phyloP scores from a whole-genome alignment of 1,140 invertebrate species.

The Himalopsyche phryganea region DNA sequence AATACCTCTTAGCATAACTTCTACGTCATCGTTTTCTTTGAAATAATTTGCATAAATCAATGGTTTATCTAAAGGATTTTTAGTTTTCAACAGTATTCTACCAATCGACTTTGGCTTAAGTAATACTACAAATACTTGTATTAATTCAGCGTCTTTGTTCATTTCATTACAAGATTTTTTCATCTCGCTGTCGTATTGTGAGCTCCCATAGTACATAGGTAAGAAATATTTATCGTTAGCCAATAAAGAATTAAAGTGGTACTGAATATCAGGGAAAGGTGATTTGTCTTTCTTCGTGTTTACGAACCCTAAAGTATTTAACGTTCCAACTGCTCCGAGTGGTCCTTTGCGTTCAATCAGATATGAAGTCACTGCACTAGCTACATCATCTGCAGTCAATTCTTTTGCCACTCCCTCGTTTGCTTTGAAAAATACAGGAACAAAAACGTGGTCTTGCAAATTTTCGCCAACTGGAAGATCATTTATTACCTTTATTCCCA shows the following conservation, averaged over 20 bases:
- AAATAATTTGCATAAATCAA: constrained; percentile 66
- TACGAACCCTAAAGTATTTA: constrained; percentile 35
- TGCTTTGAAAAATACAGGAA: constrained; percentile 32
- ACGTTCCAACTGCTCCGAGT: neutral
- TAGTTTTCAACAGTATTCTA: constrained; percentile 52
- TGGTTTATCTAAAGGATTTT: constrained; percentile 59
- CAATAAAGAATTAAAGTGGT: constrained; percentile 19
- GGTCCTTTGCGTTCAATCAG: constrained; percentile 7
- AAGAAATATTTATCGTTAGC: neutral
- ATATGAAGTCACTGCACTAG: neutral
- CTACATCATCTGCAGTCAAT: neutral
- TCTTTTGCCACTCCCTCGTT: constrained; percentile 3
- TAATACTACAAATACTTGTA: constrained; percentile 44
- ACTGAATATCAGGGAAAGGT: constrained; percentile 37
- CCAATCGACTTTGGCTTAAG: constrained; percentile 59
- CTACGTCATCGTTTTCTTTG: constrained; percentile 51
- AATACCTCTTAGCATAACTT: constrained; percentile 53
- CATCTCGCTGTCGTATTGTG: constrained; percentile 9
- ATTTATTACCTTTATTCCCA: constrained; percentile 57
- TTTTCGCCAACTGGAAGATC: constrained; percentile 63
- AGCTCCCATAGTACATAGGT: neutral
- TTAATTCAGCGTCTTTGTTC: constrained; percentile 42
- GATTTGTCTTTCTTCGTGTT: constrained; percentile 36
- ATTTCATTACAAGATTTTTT: constrained; percentile 6
- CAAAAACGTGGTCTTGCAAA: constrained; percentile 60